Base-by-base conservation (phyloP, 2,113 vertebrate species). In the Neodontobutis hainanensis region DNA sequence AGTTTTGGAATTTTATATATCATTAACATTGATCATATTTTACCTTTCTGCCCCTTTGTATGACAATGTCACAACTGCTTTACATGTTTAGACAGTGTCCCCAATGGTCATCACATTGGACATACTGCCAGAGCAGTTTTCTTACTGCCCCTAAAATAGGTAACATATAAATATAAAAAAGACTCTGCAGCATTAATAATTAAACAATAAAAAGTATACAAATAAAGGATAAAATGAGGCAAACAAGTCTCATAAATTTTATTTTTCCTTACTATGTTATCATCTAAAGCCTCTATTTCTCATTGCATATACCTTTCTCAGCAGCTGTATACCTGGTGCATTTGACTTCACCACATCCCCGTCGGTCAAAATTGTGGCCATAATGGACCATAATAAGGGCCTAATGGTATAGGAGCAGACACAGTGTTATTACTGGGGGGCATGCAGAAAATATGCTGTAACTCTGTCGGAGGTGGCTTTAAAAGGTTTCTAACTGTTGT, bases 351-450 rank as follows among this genome's bases (percentile, higher is more conserved):
- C 70, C 71, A 75, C 69, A 82, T 79, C 75, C 66, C 84, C 81
- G 77, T 83, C 82, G 83, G 85, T 73, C 61, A 77, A 84, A 81
- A 81, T 84, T 73, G 82, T 78, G 84, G 74, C 73, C 79, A 72
- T 89, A 89, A 88, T 88, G 84, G 84, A 50, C 70, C 77, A 75
- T 87, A 87, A 90, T 88, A 83, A 88, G 75, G 82, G 89, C 78
- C 82, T 87, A 62, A 48, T 43, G 78, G 78, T 77, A 27, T 68
- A 56, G 80, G 59, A 82, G 77, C 75, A 78, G 87, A 75, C 84
- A 85, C 73, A 74, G 77, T 87, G 89, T 83, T 87, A 90, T 89
- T 89, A 85, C 49, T 49, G 50, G 40, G 56, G 66, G 52, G 44
- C 8, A 38, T 47, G 50, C 61, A 76, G 53, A 75, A 81, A 78